These are phyloP conservation scores for Eriosoma lanigerum DNA, from an alignment of 1,140 invertebrate genomes.

Conservation along the genomic window DNA sequence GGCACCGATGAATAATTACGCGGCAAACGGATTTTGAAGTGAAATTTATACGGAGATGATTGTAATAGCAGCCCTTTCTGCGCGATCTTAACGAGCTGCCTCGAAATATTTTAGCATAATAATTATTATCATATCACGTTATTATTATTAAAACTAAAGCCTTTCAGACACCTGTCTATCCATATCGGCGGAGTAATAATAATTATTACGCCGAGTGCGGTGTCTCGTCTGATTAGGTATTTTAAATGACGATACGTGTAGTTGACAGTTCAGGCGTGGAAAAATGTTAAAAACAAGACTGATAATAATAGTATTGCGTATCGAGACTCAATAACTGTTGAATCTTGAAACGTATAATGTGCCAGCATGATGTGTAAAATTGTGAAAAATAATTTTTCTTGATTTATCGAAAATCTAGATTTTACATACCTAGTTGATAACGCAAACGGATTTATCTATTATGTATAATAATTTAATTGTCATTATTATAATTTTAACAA, in stretches of 20 bases:
- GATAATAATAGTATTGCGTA: no score
- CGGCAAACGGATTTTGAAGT: background rate
- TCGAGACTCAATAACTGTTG: no score
- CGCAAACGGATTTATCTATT: no score
- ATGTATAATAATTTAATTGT: no score
- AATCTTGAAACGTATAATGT: no score
- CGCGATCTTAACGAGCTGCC: background rate
- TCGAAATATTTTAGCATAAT: background rate
- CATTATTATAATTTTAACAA: no score
- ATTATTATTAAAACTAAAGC: background rate
- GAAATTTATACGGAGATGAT: background rate
- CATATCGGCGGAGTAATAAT: background rate
- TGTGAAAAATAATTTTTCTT: no score
- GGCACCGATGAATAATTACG: background rate
- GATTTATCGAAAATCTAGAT: no score
- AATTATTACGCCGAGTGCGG: background rate
- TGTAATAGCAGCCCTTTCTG: background rate
- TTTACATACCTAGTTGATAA: no score
- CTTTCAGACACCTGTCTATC: background rate
- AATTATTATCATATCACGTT: slow-evolving; percentile 16
- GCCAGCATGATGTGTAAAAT: no score
- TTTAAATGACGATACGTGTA: background rate
- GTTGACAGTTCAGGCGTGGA: background rate
- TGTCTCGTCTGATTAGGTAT: background rate
- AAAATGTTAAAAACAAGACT: no score